Base-by-base conservation (phyloP, 2,888 invertebrate species). In the Chymomyza amoena region DNA sequence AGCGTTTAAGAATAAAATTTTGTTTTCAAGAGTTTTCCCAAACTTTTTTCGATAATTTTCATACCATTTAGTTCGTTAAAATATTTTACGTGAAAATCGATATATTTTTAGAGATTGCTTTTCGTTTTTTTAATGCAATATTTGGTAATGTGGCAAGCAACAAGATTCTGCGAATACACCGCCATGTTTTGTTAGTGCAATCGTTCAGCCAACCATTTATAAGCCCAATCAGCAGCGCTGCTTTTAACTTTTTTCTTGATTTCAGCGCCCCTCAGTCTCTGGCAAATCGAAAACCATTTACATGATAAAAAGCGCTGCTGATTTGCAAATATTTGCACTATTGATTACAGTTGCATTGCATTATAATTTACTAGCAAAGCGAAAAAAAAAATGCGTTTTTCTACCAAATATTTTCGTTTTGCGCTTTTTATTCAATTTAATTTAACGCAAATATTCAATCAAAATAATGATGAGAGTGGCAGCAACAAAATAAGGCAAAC, bases 371-470 rank as follows among this genome's bases (percentile, higher is more conserved):
- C 72, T 76, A 57, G 10, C 39, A 66, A 64, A 54, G 18, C 18
- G 5, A 45, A 45, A 45, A 39, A 45, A 45, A 45, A 45, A 45
- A 15, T 13, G 10, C 39, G 13, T 45, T 45, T 45, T 45, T 13
- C 39, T 36, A 67, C 85, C 77, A 77, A 79, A 79, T 81, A 79
- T 81, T 75, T 81, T 74, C 73, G 68, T 36, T 63, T 9, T 61
- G 16, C 25, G 73, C 70, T 78, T 70, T 77, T 84, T 84, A 69
- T 57, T 50, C 85, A 88, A 84, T 84, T 84, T 88, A 87, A 88
- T 88, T 88, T 84, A 88, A 87, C 76, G 88, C 88, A 84, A 88
- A 84, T 88, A 88, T 84, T 88, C 84, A 87, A 87, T 84, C 84
- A 79, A 81, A 79, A 84, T 84, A 87, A 88, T 84, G 88, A 86